Percentiles rank a stretch among this genome's conserved stretches.
Conservation (phyloP, 2,113 vertebrate genomes). For the Rhineura floridana region DNA sequence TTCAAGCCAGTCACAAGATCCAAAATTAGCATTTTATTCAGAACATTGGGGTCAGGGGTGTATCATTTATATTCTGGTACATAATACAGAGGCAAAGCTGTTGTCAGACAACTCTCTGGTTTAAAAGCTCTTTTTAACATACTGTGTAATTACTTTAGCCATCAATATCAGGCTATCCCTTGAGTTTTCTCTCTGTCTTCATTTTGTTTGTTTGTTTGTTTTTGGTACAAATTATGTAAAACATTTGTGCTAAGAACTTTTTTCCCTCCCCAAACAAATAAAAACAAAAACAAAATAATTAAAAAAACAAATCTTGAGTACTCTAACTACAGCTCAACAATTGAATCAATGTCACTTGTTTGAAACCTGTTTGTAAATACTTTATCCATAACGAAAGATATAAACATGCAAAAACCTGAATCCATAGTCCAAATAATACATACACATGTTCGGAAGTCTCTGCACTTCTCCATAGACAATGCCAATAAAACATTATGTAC, state of each 20-base stretch:
- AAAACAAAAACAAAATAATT: constrained; percentile 74
- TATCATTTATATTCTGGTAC: constrained; percentile 94
- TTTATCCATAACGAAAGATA: constrained; percentile 94
- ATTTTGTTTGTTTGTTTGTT: constrained; percentile 68
- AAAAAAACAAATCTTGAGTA: constrained; percentile 76
- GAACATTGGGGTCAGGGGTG: constrained; percentile 97
- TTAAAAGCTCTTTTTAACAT: constrained; percentile 89
- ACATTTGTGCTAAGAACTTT: constrained; percentile 96
- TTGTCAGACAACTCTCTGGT: constrained; percentile 87
- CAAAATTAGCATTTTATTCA: constrained; percentile 99
- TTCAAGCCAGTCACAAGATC: constrained; percentile 86
- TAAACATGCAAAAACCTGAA: constrained; percentile 99
- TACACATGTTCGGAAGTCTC: constrained; percentile 94
- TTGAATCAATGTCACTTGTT: constrained; percentile 87
- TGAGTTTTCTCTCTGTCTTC: constrained; percentile 55
- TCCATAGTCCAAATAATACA: constrained; percentile 96
- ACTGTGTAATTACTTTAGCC: constrained; percentile 79
- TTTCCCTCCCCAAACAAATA: constrained; percentile 75
- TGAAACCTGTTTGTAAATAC: constrained; percentile 95
- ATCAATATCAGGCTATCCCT: constrained; percentile 75
- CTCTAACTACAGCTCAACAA: constrained; percentile 92
- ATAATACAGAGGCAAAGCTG: constrained; percentile 94
- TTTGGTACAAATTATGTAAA: constrained; percentile 98
- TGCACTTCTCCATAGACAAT: constrained; percentile 94
- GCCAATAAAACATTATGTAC: constrained; percentile 98